phyloP scores from a whole-genome alignment of 53 echinoderm and acorn worm species.

The Glandiceps talaboti region DNA sequence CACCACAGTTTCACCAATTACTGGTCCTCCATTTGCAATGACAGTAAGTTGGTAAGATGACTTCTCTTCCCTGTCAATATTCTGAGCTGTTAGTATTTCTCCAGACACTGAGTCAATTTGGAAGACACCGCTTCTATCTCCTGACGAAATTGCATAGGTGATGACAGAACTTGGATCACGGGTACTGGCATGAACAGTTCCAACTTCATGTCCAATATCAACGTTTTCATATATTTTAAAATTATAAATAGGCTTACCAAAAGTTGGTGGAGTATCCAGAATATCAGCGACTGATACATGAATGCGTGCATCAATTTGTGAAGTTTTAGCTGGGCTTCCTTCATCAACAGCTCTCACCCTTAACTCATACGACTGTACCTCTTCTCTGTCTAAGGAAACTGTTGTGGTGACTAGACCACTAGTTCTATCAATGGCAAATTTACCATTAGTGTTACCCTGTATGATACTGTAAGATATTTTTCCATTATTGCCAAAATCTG shows the following conservation, averaged over 20 bases:
- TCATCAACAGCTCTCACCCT: slow-evolving; percentile 40
- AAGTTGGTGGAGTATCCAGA: slow-evolving; percentile 64
- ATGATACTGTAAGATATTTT: slow-evolving; percentile 44
- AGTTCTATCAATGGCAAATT: slow-evolving; percentile 37
- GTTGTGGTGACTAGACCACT: slow-evolving; percentile 51
- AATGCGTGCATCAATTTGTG: slow-evolving; percentile 26
- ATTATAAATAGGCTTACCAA: slow-evolving; percentile 35
- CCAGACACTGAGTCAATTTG: slow-evolving; percentile 49
- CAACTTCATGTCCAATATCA: slow-evolving; percentile 29
- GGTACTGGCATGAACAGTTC: slow-evolving; percentile 51
- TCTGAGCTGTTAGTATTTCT: slow-evolving; percentile 21
- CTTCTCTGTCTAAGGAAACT: slow-evolving; percentile 50
- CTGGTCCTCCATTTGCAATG: slow-evolving; percentile 43
- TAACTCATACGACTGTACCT: slow-evolving; percentile 42
- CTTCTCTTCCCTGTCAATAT: slow-evolving; percentile 52
- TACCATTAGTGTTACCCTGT: slow-evolving; percentile 21
- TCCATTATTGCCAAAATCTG: slow-evolving; percentile 45
- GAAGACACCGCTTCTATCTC: slow-evolving; percentile 66
- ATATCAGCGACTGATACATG: slow-evolving; percentile 54
- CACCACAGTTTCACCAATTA: slow-evolving; percentile 49
- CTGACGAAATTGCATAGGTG: slow-evolving; percentile 58
- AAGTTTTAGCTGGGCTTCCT: slow-evolving; percentile 25
- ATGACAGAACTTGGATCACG: slow-evolving; percentile 52
- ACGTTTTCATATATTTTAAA: slow-evolving; percentile 64
- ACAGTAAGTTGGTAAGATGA: slow-evolving; percentile 38